phyloP scores from a whole-genome alignment of 2,113 vertebrate species.

The Salvator merianae region DNA sequence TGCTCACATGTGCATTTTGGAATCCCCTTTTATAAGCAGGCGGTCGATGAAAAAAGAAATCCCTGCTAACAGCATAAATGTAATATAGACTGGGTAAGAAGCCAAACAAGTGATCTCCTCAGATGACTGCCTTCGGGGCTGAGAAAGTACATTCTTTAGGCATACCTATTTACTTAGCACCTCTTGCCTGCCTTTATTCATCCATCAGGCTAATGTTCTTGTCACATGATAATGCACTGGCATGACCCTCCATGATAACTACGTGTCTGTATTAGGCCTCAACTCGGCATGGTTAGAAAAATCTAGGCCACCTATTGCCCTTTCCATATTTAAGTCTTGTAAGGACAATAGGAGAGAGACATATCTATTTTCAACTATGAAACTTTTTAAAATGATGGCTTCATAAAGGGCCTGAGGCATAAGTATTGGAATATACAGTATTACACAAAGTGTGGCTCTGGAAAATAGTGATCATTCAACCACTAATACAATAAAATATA shows the following conservation, averaged over 20 bases:
- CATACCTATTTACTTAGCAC: slow-evolving; percentile 47
- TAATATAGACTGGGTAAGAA: slow-evolving; percentile 53
- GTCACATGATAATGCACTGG: slow-evolving; percentile 6
- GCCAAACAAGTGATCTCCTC: slow-evolving; percentile 60
- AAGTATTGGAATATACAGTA: no score
- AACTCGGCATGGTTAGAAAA: background rate
- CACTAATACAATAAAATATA: no score
- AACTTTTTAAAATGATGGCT: background rate
- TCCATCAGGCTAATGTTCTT: slow-evolving; percentile 39
- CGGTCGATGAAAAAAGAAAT: slow-evolving; percentile 74
- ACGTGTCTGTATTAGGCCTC: slow-evolving; percentile 15
- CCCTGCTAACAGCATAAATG: slow-evolving; percentile 60
- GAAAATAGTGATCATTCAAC: no score
- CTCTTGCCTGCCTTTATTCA: slow-evolving; percentile 12
- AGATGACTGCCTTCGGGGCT: slow-evolving; percentile 39
- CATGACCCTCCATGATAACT: background rate
- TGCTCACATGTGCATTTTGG: slow-evolving; percentile 74
- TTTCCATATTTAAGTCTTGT: background rate
- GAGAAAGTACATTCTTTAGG: slow-evolving; percentile 52
- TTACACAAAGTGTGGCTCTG: no score
- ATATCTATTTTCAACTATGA: background rate
- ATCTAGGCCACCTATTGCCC: background rate
- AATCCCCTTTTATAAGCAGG: slow-evolving; percentile 71
- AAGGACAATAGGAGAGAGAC: background rate
- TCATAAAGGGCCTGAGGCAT: no score